phyloP scores from a whole-genome alignment of 2,888 invertebrate genomes.

The Heteromurus nitidus region DNA sequence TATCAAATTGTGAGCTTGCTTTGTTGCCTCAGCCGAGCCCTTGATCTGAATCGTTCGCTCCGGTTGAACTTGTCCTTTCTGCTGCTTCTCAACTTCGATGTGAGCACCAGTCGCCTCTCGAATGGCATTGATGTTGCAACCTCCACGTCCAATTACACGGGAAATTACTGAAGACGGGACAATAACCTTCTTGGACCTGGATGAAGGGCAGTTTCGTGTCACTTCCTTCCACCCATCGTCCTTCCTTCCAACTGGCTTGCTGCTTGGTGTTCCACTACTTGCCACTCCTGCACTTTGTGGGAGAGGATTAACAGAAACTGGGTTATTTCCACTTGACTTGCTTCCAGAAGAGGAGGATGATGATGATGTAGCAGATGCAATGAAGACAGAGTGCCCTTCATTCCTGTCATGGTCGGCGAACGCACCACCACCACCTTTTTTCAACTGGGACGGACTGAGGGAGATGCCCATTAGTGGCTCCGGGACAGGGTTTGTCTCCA shows the following conservation, averaged over 20 bases:
- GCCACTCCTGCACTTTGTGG: slow-evolving; percentile 6
- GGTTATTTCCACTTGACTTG: slow-evolving; percentile 16
- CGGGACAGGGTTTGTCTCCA: slow-evolving; percentile 65
- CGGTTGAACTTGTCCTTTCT: slow-evolving; percentile 87
- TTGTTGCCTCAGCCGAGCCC: slow-evolving; percentile 92
- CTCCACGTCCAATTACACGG: slow-evolving; percentile 95
- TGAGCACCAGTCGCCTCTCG: slow-evolving; percentile 97
- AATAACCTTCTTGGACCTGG: slow-evolving; percentile 87
- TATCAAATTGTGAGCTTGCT: slow-evolving; percentile 93
- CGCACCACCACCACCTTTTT: slow-evolving; percentile 36
- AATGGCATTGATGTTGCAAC: slow-evolving; percentile 98
- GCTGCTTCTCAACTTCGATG: slow-evolving; percentile 98
- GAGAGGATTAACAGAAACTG: background rate
- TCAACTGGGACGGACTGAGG: slow-evolving; percentile 69
- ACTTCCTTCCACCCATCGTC: slow-evolving; percentile 98
- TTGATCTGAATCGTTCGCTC: slow-evolving; percentile 96
- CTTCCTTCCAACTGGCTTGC: slow-evolving; percentile 75
- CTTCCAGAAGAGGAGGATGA: slow-evolving; percentile 25
- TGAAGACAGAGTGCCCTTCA: slow-evolving; percentile 31
- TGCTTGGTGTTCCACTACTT: slow-evolving; percentile 6
- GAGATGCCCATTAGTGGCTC: slow-evolving; percentile 73
- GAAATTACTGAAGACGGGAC: slow-evolving; percentile 97
- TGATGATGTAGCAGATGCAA: slow-evolving; percentile 31
- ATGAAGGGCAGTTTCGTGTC: slow-evolving; percentile 72
- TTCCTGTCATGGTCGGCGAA: slow-evolving; percentile 22